Percentiles rank a stretch among this genome's conserved stretches.
These are phyloP conservation scores for Australoheros scitulus DNA, from an alignment of 2,113 vertebrate genomes.

Conservation along the genomic window DNA sequence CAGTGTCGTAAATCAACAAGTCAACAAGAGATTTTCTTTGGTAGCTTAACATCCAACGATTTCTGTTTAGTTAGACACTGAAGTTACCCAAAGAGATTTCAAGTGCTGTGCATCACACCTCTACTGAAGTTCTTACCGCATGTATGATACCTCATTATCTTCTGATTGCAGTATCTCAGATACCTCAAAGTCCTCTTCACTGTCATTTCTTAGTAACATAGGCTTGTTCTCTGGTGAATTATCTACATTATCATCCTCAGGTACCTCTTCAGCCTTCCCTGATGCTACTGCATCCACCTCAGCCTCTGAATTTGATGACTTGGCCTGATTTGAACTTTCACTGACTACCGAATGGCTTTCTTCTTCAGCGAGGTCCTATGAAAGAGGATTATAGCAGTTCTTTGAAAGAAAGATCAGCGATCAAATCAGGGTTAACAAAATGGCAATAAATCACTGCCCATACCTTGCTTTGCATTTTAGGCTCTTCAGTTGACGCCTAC, in stretches of 20 bases:
- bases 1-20: conserved; percentile 48
- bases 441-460: conserved; percentile 4
- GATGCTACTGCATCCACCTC: conserved; percentile 53
- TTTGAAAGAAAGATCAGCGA: conserved; percentile 41
- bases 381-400: conserved; percentile 59
- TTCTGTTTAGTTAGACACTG: conserved; percentile 36
- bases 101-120: conserved; percentile 64
- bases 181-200: conserved; percentile 66
- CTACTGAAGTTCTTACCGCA: conserved; percentile 56
- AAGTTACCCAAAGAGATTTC: conserved; percentile 61
- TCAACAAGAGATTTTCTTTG: background rate
- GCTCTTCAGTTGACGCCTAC: conserved; percentile 69
- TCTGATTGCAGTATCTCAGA: conserved; percentile 64
- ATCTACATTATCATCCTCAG: conserved; percentile 64
- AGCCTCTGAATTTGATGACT: conserved; percentile 52
- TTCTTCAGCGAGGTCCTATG: conserved; percentile 64
- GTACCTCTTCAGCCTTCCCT: conserved; percentile 65
- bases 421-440: background rate
- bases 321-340: conserved; percentile 65
- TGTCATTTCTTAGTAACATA: conserved; percentile 46
- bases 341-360: conserved; percentile 59
- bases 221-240: conserved; percentile 43
- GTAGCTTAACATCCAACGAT: background rate
- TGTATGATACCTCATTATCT: conserved; percentile 68
- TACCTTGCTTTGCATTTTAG: conserved; percentile 67